Conservation (phyloP, 2,888 invertebrate genomes). For the Dichetophora obliterata region DNA sequence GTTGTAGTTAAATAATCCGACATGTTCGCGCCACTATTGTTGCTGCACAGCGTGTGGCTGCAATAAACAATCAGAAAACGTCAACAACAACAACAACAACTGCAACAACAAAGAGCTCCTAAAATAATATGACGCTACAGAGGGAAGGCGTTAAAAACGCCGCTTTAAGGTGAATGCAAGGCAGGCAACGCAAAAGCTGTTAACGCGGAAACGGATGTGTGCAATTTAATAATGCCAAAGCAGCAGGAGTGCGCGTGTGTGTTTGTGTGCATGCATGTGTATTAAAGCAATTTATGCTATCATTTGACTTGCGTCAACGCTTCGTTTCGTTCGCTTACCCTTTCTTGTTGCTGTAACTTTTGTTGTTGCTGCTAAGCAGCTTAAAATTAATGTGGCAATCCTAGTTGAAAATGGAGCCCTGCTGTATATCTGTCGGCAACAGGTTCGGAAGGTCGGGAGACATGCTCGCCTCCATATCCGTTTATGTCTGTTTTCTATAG, state of each 20-base stretch:
- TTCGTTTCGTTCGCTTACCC: neutral
- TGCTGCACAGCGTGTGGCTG: no score
- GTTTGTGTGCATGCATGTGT: neutral
- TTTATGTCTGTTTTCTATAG: no score
- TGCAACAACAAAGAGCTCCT: neutral
- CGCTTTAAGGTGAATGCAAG: neutral
- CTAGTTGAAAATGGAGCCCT: no score
- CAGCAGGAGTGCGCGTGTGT: neutral
- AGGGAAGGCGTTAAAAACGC: neutral
- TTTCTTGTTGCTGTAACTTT: neutral
- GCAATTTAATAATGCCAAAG: conserved; percentile 36
- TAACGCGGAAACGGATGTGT: conserved; percentile 45
- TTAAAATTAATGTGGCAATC: neutral
- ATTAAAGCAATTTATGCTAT: conserved; percentile 8
- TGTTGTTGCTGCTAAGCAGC: conserved; percentile 2
- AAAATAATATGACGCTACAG: neutral
- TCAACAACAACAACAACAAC: neutral
- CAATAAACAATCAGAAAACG: neutral
- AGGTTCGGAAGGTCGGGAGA: no score
- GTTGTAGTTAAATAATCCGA: neutral
- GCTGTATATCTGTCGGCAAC: no score
- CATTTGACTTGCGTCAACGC: conserved; percentile 35
- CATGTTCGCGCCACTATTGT: no score
- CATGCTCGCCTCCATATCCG: no score
- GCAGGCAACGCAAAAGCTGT: conserved; percentile 1